Evolutionary conservation across 2,113 vertebrate genomes (phyloP), one percentile per base, ranked within the genome.

Genomic region (Prietella phreatophila): DNA sequence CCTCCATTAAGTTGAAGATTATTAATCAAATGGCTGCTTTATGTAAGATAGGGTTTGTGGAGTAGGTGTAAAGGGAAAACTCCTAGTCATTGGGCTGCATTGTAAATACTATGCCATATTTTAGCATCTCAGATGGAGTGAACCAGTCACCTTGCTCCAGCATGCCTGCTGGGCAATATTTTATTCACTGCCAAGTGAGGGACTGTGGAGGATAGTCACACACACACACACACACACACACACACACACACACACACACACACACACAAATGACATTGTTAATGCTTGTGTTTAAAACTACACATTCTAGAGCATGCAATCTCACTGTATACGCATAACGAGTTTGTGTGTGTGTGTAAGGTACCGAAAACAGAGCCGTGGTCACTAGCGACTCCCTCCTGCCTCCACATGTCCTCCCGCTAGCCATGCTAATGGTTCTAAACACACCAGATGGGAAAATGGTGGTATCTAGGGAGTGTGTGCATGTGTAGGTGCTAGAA

Each of bases 371-470:
- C 42, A 82, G 55, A 71, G 61, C 86, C 42, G 25, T 39, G 73
- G 83, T 73, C 88, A 87, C 83, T 14, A 67, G 88, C 85, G 83
- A 89, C 36, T 83, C 60, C 83, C 89, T 88, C 90, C 86, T 83
- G 71, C 89, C 82, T 85, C 63, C 84, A 88, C 88, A 78, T 85
- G 89, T 47, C 78, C 88, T 92, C 86, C 86, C 79, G 81, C 88
- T 76, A 67, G 76, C 83, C 89, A 80, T 81, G 90, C 86, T 93
- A 93, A 93, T 93, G 91, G 91, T 89, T 89, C 87, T 91, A 92
- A 93, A 92, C 84, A 91, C 83, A 93, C 90, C 94, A 94, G 93
- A 94, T 94, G 93, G 93, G 93, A 80, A 88, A 88, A 87, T 87
- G 67, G 89, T 30, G 55, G 88, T 90, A 93, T 88, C 88, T 88